Evolutionary conservation across 2,797 vertebrate genomes (phyloP).

Genomic region (Pseudomugil gertrudae): DNA sequence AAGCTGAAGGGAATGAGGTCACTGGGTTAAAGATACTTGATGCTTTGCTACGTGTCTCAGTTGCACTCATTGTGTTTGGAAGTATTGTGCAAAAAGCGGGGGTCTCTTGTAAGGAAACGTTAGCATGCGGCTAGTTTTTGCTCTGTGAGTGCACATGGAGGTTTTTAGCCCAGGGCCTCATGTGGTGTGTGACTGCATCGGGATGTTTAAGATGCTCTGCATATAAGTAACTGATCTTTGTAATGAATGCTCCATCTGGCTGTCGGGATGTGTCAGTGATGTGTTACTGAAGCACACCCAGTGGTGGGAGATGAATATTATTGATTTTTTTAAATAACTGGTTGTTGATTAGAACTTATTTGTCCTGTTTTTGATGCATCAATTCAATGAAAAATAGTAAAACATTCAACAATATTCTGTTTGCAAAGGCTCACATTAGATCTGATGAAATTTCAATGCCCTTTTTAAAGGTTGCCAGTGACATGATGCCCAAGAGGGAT

Average conservation of each 20-base stretch:
- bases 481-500: constrained; percentile 85
- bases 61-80: neutral
- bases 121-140: constrained; percentile 3
- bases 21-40: constrained; percentile 24
- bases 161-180: constrained; percentile 32
- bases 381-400: neutral
- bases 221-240: constrained; percentile 74
- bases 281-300: constrained; percentile 21
- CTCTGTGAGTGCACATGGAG: constrained; percentile 19
- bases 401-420: neutral
- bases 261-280: constrained; percentile 28
- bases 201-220: constrained; percentile 66
- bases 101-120: constrained; percentile 4
- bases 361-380: neutral
- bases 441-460: too few relatives aligned
- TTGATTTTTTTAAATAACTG: neutral
- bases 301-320: constrained; percentile 1
- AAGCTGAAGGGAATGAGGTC: constrained; percentile 29
- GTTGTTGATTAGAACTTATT: neutral
- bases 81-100: constrained; percentile 5
- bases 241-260: constrained; percentile 73
- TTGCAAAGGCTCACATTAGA: neutral
- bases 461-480: constrained; percentile 61
- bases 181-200: constrained; percentile 48
- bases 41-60: neutral